Base-by-base conservation (phyloP, 1,140 invertebrate genomes). In the Babylonia areolata region DNA sequence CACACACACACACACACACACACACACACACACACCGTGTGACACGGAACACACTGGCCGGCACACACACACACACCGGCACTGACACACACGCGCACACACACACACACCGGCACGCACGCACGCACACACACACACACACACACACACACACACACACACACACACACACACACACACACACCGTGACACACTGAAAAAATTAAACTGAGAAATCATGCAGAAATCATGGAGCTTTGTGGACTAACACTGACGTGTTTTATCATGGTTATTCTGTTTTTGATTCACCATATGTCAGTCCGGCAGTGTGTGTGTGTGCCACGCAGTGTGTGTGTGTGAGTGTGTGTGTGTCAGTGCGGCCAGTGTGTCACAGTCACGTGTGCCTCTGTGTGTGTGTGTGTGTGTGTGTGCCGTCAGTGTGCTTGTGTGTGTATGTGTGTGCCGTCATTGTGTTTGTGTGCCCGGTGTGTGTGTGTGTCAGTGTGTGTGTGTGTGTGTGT, bases 61-160 rank as follows among this genome's bases (percentile, higher is more conserved):
- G 2, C 46, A 51, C 46, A 3, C 46, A 51, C 46, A 51, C 46
- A 51, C 46, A 51, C 46, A 51, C 42, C 5, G 42, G 15, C 17
- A 17, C 9, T 51, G 17, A 51, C 46, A 51, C 9, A 51, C 46
- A 12, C 46, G 9, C 17, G 9, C 46, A 51, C 5, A 46, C 42
- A 46, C 42, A 46, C 42, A 5, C 5, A 46, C 42, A 46, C 15
- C 42, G 15, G 15, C 42, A 46, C 15, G 5, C 42, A 46, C 42
- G 15, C 42, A 46, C 42, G 15, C 42, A 46, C 42, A 15, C 42
- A 46, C 42, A 15, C 42, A 15, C 42, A 73, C 71, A 20, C 71
- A 73, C 71, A 73, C 71, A 73, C 71, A 73, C 71, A 73, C 71
- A 73, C 71, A 73, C n/a, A 37, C 42, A 46, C 42, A 46, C 42